Evolutionary conservation across 2,113 vertebrate genomes (phyloP).

Genomic region (Myocastor coypus): DNA sequence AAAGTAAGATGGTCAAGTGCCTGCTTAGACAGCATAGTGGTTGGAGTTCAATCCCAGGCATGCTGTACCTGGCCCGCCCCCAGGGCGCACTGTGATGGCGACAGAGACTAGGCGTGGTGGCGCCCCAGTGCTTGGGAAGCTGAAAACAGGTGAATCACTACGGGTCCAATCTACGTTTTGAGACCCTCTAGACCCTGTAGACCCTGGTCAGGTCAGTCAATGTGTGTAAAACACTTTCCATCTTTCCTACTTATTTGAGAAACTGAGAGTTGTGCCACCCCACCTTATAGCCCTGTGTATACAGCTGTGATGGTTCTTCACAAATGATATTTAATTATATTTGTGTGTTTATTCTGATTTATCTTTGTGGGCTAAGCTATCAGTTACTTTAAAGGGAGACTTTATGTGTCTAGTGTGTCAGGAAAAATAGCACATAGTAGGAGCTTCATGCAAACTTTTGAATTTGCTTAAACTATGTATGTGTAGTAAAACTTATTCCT

Average conservation of each 20-base stretch:
- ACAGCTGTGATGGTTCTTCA: neutral
- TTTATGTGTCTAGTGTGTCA: neutral
- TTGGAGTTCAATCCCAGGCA: no score
- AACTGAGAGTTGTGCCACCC: neutral
- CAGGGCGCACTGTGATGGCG: no score
- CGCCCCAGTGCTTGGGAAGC: no score
- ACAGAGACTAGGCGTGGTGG: no score
- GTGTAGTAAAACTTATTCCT: neutral
- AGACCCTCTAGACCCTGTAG: no score
- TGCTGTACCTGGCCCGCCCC: no score
- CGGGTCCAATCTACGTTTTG: no score
- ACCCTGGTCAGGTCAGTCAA: no score
- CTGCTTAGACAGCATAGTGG: no score
- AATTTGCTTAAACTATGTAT: neutral
- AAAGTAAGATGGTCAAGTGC: neutral
- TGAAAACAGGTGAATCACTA: no score
- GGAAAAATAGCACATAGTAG: neutral
- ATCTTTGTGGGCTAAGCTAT: neutral
- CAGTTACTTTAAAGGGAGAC: neutral
- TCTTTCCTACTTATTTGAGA: slow-evolving; percentile 10
- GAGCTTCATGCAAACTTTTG: neutral
- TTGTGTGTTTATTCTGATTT: neutral
- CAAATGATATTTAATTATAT: neutral
- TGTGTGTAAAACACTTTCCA: neutral
- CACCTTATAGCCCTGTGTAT: neutral